phyloP scores from a whole-genome alignment of 2,113 vertebrate species.

The Leptobrachium leishanense region DNA sequence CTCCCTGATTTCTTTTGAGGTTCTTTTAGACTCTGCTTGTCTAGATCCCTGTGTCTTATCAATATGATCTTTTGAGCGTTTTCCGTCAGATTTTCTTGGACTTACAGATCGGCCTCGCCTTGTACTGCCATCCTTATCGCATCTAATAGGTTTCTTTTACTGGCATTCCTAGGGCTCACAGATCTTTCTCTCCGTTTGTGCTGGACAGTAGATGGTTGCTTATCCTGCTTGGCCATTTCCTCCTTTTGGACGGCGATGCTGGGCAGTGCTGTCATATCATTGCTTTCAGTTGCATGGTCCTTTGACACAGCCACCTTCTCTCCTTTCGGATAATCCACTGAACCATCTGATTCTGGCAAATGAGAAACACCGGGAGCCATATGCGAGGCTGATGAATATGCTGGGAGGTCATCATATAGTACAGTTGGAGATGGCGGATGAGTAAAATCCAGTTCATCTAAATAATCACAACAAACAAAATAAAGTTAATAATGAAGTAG shows the following conservation, averaged over 20 bases:
- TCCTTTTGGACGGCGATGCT: not conserved
- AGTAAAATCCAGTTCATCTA: conserved; percentile 81
- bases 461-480: conserved; percentile 48
- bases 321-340: conserved; percentile 57
- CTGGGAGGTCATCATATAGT: conserved; percentile 77
- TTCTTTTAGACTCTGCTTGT: conserved; percentile 60
- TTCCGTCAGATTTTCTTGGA: conserved; percentile 60
- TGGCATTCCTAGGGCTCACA: conserved; percentile 53
- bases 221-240: not conserved
- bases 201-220: conserved; percentile 46
- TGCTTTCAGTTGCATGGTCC: conserved; percentile 53
- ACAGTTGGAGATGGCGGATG: conserved; percentile 77
- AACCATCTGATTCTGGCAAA: conserved; percentile 64
- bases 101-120: conserved; percentile 66
- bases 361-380: conserved; percentile 72
- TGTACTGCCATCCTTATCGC: conserved; percentile 51
- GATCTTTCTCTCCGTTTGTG: conserved; percentile 60
- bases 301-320: conserved; percentile 62
- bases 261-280: conserved; percentile 64
- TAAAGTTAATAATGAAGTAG: not conserved
- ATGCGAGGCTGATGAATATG: conserved; percentile 70
- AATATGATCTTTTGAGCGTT: conserved; percentile 50
- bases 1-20: conserved; percentile 40
- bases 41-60: conserved; percentile 60
- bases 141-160: conserved; percentile 47